Evolutionary conservation across 1,140 invertebrate genomes (phyloP), one percentile per base, ranked within the genome.

Genomic region (Glossosoma conforme): DNA sequence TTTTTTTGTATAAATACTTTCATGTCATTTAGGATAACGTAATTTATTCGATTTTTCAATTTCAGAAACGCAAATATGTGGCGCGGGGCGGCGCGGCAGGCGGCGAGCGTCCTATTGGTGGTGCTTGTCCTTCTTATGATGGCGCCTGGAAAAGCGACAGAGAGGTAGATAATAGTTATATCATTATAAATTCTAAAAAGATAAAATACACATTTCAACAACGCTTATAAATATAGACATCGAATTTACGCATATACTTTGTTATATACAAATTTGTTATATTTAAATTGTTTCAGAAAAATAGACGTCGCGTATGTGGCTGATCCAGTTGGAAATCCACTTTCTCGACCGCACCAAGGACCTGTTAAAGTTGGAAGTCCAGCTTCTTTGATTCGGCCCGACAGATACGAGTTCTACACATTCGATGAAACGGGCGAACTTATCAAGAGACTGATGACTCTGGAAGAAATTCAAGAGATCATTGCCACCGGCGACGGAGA

Each of bases 371-470:
- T 83, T 2, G 85, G 84, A n/a, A 89, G 86, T 44, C 87, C 87
- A 2, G 83, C 83, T 0, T 81, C 83, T 58, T 69, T 90, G 2
- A 65, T 89, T 2, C 82, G 83, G 52, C 88, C 87, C 2, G 87
- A 90, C 61, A 74, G 81, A 68, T 90, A 89, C 68, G 86, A 89
- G 65, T 90, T 89, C 64, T 90, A 89, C 61, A 89, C 87, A 1
- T 87, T 89, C 60, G 83, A 89, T 61, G 84, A 88, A 58, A 81
- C 81, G 33, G 87, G 87, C 17, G 85, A 90, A 61, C 74, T 90
- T 17, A 80, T 90, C 1, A 89, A 87, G 61, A 76, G 84, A 54
- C 73, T 89, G 21, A 90, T 91, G 88, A 88, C 86, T 20, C 70
- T 88, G 58, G 77, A 87, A 58, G 85, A 91, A 69, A 90, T 91